Base-by-base conservation (phyloP, 2,113 vertebrate species). In the Pluvianellus socialis region DNA sequence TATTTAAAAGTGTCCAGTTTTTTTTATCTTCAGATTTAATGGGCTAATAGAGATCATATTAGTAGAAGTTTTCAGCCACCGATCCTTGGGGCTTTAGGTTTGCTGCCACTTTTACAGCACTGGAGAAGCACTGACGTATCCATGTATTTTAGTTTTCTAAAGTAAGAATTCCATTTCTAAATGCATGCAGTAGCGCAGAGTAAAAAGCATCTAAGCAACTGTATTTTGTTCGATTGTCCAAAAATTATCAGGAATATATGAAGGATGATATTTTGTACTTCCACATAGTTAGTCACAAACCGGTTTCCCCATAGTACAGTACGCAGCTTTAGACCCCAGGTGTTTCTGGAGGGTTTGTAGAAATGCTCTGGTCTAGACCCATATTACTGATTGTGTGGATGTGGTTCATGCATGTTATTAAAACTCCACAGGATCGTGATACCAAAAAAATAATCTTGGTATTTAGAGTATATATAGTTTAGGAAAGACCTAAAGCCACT, bases 321-420 rank as follows among this genome's bases (percentile, higher is more conserved):
- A 33, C 0, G 2, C 35, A 86, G 65, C 68, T 74, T 16, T 27
- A 56, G 17, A 22, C 3, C 14, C 35, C 9, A 3, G 23, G 3
- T 52, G 21, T 66, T 70, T 58, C 40, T 61, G 58, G 19, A 47
- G 5, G 14, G 10, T 44, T 83, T 86, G 15, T 8, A 38, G 47
- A 32, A 80, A 65, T 2, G 4, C 40, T 65, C 7, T 23, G 20
- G 14, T 53, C n/a, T 49, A 38, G 11, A 79, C 16, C 30, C 28
- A 76, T 49, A 18, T 35, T 58, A 49, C 13, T 33, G 32, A 19
- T 22, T 22, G 16, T 6, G 0, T 15, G 6, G 62, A 17, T 45
- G 5, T 70, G 74, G 16, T 68, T 74, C 26, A 24, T 12, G 13
- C 23, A 47, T 38, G 14, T 38, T 38, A 38, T 47, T 79, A 63